phyloP scores from a whole-genome alignment of 2,113 vertebrate species.

The Mixornis gularis region DNA sequence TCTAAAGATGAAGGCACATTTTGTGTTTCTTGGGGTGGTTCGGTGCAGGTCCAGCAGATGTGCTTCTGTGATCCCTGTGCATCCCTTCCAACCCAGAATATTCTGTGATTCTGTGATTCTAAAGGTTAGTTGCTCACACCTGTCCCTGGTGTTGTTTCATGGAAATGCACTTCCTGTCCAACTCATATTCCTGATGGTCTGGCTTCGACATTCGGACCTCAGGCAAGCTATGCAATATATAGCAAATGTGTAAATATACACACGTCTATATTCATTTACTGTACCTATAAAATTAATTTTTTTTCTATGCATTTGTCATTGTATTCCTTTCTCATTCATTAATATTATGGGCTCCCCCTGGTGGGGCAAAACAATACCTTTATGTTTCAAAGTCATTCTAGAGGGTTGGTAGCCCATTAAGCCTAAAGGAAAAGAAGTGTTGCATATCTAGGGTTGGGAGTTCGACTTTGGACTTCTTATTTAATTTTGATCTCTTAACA shows the following conservation, averaged over 20 bases:
- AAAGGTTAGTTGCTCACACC: not conserved
- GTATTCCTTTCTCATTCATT: not conserved
- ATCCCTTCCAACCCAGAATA: not conserved
- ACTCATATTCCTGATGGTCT: not conserved
- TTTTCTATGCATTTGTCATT: not conserved
- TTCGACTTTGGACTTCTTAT: not conserved
- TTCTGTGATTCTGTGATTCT: not conserved
- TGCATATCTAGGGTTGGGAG: not conserved
- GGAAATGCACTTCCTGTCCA: not conserved
- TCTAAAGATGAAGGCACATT: not conserved
- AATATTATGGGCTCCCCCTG: slow-evolving; percentile 64
- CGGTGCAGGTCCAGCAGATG: fast-evolving
- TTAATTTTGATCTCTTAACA: not conserved
- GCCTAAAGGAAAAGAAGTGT: not conserved
- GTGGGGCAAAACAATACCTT: slow-evolving; percentile 45
- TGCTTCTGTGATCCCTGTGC: not conserved
- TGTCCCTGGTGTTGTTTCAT: not conserved
- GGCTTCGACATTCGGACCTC: not conserved
- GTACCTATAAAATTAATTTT: not conserved
- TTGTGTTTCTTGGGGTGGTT: not conserved
- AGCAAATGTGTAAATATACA: not conserved
- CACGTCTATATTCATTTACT: not conserved
- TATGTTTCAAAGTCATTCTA: not conserved
- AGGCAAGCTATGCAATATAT: not conserved
- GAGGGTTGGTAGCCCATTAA: not conserved